Evolutionary conservation across 2,113 vertebrate species (phyloP), one percentile per base, ranked within the genome.

Genomic region (Oryzias curvinotus): DNA sequence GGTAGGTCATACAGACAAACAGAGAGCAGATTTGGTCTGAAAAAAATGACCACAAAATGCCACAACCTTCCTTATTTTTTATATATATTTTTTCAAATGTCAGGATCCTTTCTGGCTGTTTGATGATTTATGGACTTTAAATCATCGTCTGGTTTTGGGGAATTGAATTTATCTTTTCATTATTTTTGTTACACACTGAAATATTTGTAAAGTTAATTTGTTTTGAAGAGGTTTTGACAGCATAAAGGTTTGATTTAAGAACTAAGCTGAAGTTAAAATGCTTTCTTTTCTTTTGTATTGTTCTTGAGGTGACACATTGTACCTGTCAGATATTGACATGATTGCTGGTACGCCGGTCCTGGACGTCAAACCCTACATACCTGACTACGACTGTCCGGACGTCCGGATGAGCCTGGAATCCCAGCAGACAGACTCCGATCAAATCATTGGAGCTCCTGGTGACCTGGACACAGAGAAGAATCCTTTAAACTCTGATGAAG

Each of bases 321-420:
- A 94, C 77, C 89, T 96, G 41, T 95, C 93, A 75, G 93, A 92
- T 66, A 92, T 96, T 71, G 95, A 96, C 78, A 93, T 96, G 90
- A 94, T 96, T 49, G 81, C 88, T 18, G 95, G 92, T 17, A 96
- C 95, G 13, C 95, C 95, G 0, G 92, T 96, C 21, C 74, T 96
- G 49, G 95, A 96, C 77, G 92, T 96, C 65, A 96, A 96, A 71
- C 95, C 95, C 5, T 96, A 94, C 77, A 95, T 96, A 62, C 91
- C 94, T 44, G 93, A 94, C 17, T 96, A 96, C n/a, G 95, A 96
- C 81, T 92, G 91, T 4, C 93, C 93, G 0, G 57, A 75, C 26
- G 64, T 55, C 28, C 67, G 87, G 49, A 23, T 15, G 19, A 42
- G 5, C 57, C 25, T 19, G 2, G 57, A 71, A 16, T n/a, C 21